Conservation (phyloP, 92 coral and sea anemone species). For the Muricea muricata region DNA sequence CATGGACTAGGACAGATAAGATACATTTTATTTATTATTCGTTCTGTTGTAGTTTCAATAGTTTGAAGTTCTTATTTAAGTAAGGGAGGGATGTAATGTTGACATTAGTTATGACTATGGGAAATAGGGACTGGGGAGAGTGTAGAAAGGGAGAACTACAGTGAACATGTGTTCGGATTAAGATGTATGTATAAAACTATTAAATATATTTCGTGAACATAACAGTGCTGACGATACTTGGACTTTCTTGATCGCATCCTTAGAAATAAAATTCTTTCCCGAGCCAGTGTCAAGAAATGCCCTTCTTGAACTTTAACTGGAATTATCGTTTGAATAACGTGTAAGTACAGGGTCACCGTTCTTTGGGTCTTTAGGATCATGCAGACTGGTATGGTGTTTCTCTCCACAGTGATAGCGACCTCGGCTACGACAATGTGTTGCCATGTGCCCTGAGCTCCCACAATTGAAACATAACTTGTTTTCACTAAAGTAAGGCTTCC, state of each 20-base stretch:
- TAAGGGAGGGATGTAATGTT: too few species aligned
- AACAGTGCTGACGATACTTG: slow-evolving; percentile 31
- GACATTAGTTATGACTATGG: too few species aligned
- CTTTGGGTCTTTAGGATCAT: neutral
- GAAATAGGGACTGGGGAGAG: too few species aligned
- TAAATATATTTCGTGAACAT: too few species aligned
- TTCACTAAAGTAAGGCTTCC: neutral
- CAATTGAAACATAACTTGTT: slow-evolving; percentile 21
- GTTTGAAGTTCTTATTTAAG: too few species aligned
- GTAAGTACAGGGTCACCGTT: neutral
- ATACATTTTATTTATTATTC: too few species aligned
- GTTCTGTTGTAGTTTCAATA: too few species aligned
- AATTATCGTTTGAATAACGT: slow-evolving; percentile 3
- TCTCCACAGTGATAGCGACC: slow-evolving; percentile 15
- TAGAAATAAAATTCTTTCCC: slow-evolving; percentile 39
- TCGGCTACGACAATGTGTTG: slow-evolving; percentile 1
- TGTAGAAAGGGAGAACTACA: too few species aligned
- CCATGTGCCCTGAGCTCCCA: slow-evolving; percentile 10
- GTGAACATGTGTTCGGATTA: too few species aligned
- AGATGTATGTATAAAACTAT: too few species aligned
- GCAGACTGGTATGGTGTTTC: slow-evolving; percentile 16
- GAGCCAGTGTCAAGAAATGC: slow-evolving; percentile 43
- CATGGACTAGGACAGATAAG: too few species aligned
- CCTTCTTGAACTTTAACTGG: slow-evolving; percentile 16
- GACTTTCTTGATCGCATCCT: slow-evolving; percentile 36